Evolutionary conservation across 2,797 vertebrate genomes (phyloP), one percentile per base, ranked within the genome.

Genomic region (Chelon auratus): DNA sequence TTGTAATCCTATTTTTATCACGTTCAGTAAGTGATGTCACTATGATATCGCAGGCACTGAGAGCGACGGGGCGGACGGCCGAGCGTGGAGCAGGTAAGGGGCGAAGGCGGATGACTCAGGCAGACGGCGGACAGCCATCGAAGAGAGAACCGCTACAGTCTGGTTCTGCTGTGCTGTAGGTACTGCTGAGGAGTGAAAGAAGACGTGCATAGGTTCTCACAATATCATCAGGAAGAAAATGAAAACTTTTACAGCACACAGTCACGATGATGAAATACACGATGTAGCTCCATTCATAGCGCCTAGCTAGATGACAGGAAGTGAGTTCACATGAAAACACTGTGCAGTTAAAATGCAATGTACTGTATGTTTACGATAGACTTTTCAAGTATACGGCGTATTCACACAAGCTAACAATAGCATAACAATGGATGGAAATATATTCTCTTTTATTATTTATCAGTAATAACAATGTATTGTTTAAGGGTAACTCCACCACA

Each of bases 1-100:
- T 17, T 91, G 90, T 70, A 83, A 90, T 66, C 90, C 91, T 36
- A 50, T 86, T 76, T 90, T 93, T 63, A 72, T 92, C 47, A 80
- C 89, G 50, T 89, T 91, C 63, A 82, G 26, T 68, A 91, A 89
- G 84, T 92, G 78, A 92, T 72, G 65, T 64, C 59, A 59, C 69
- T 63, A 43, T 66, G 52, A 80, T 52, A 61, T 66, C 36, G 13
- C 66, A 81, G 75, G 72, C 33, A 68, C 53, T 64, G 54, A 82
- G 58, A 76, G 66, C 13, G 63, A 72, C 1, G 15, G 14, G 52
- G 33, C 11, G 5, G 69, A 67, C 0, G 2, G 39, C 69, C 42
- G 59, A 73, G 51, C 68, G 45, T 24, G 74, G 68, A 73, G 55
- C 33, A 50, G 54, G 53, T 74, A 37, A 58, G 24, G n/a, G 24